Evolutionary conservation across 2,888 invertebrate genomes (phyloP).

Genomic region (Diaphora mendica): DNA sequence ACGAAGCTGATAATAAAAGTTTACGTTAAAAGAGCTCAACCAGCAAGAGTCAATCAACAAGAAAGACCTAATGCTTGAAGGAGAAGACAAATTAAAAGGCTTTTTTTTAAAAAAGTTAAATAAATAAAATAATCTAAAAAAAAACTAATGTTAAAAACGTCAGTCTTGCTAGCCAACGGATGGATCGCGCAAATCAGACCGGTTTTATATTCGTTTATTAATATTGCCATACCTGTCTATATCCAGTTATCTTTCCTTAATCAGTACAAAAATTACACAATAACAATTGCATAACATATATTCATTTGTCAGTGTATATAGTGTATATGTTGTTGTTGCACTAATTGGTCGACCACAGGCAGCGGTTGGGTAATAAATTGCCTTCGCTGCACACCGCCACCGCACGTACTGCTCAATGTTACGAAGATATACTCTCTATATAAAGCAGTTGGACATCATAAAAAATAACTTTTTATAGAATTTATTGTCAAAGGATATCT

Average conservation of each 20-base stretch:
- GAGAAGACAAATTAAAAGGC: too few relatives aligned
- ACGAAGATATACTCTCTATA: conserved; percentile 14
- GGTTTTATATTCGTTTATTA: neutral
- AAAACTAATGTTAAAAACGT: too few relatives aligned
- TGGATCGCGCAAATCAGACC: too few relatives aligned
- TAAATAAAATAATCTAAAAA: too few relatives aligned
- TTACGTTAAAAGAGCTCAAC: too few relatives aligned
- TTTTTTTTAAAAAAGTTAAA: too few relatives aligned
- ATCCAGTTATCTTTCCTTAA: neutral
- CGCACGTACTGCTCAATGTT: conserved; percentile 36
- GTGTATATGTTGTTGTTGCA: conserved; percentile 20
- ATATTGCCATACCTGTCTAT: too few relatives aligned
- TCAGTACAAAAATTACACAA: neutral
- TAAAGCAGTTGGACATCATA: neutral
- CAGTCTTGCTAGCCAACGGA: neutral
- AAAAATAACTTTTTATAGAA: neutral
- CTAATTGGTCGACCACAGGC: conserved; percentile 53
- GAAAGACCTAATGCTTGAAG: too few relatives aligned
- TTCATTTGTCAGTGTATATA: neutral
- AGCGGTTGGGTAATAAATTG: conserved; percentile 46
- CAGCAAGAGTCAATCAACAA: too few relatives aligned
- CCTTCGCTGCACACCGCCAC: conserved; percentile 32
- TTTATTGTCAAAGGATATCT: neutral
- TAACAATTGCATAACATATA: neutral
- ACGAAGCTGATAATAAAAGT: neutral